These are phyloP conservation scores for Ceratitis capitata DNA, from an alignment of 1,140 invertebrate species.

Conservation along the genomic window DNA sequence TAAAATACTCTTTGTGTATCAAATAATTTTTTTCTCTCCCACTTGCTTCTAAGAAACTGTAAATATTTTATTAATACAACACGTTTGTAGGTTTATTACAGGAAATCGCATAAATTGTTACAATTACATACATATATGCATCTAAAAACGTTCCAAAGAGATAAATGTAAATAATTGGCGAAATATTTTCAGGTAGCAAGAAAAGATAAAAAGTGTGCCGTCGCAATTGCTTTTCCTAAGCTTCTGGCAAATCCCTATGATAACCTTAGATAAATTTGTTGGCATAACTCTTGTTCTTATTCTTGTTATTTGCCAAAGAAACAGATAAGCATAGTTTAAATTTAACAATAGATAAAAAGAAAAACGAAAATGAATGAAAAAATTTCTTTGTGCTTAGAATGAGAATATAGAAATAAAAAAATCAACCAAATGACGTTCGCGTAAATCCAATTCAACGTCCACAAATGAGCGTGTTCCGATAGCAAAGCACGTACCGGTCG, in stretches of 20 bases:
- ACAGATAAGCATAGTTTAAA: neutral
- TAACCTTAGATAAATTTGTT: neutral
- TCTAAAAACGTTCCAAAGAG: no score
- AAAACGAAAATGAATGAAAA: neutral
- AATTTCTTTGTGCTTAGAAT: neutral
- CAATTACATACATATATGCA: no score
- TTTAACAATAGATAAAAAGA: neutral
- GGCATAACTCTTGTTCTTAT: neutral
- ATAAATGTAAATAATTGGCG: neutral
- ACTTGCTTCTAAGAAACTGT: neutral
- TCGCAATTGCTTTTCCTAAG: neutral
- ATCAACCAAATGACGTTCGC: neutral
- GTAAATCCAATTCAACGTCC: neutral
- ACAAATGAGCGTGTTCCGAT: neutral
- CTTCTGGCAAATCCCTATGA: neutral
- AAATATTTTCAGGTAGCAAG: neutral
- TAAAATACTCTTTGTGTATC: no score
- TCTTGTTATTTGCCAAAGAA: no score
- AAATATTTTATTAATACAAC: neutral
- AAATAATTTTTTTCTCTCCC: neutral
- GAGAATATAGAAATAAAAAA: neutral
- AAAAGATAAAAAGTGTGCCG: neutral
- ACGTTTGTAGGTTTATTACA: neutral
- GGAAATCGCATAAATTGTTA: neutral
- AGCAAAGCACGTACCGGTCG: neutral